Percentiles rank a stretch among this genome's conserved stretches.
Conservation (phyloP, 2,888 invertebrate species). For the Diarsia brunnea region DNA sequence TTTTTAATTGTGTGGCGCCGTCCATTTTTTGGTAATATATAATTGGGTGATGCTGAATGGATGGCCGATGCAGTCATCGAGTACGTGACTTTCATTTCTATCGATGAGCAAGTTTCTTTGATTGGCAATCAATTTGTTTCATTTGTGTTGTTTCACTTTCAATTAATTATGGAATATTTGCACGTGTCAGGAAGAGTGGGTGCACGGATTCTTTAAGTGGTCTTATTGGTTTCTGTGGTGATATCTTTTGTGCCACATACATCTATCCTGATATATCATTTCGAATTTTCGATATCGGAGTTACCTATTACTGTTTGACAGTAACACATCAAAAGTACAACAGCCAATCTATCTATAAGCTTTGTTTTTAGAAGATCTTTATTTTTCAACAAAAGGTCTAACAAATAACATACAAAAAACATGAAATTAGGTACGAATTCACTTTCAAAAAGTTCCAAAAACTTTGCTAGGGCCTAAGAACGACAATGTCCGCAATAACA, state of each 20-base stretch:
- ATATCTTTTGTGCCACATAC: not conserved
- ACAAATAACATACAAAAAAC: not conserved
- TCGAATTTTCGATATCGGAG: not conserved
- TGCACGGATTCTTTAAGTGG: not conserved
- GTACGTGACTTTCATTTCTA: slow-evolving; percentile 49
- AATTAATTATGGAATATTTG: slow-evolving; percentile 26
- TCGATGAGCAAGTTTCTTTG: slow-evolving; percentile 41
- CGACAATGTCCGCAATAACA: slow-evolving; percentile 15
- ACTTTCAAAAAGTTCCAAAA: not conserved
- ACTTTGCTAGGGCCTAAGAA: not conserved
- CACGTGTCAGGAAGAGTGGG: not conserved
- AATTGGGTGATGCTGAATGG: slow-evolving; percentile 53
- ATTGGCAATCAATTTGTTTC: slow-evolving; percentile 40
- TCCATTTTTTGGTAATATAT: slow-evolving; percentile 56
- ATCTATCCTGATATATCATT: not conserved
- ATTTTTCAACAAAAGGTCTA: not conserved
- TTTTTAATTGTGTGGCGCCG: slow-evolving; percentile 72
- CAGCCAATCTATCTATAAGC: too few species aligned
- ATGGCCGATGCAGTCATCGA: slow-evolving; percentile 58
- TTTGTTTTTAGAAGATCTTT: too few species aligned
- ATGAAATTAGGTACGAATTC: not conserved
- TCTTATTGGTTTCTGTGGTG: too few species aligned
- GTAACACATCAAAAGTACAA: not conserved
- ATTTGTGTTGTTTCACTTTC: slow-evolving; percentile 12
- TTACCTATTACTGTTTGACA: not conserved